Percentiles rank a stretch among this genome's conserved stretches.
These are phyloP conservation scores for Hirtodrosophila trivittata DNA, from an alignment of 2,888 invertebrate genomes.

Conservation along the genomic window DNA sequence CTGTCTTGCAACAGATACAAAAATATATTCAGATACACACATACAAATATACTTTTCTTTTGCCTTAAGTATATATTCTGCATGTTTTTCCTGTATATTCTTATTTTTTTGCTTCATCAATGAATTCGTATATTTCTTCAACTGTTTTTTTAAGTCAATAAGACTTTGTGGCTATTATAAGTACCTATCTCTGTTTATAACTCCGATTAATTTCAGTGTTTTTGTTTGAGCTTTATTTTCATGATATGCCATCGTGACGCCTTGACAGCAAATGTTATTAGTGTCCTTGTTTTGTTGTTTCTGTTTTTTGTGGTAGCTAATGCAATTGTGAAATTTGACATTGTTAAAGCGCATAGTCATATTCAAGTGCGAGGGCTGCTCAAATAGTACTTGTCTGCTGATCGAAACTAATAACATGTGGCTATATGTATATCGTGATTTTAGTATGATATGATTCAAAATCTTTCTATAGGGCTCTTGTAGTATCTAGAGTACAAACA, in stretches of 20 bases:
- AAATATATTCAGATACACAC: slow-evolving; percentile 5
- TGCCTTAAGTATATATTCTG: no score
- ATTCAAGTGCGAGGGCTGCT: slow-evolving; percentile 10
- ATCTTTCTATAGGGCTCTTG: no score
- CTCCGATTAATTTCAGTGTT: not conserved
- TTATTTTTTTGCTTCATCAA: slow-evolving; percentile 8
- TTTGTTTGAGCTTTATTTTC: slow-evolving; percentile 20
- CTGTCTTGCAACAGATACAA: slow-evolving; percentile 1
- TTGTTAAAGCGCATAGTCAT: slow-evolving; percentile 53
- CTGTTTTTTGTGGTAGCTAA: slow-evolving; percentile 25
- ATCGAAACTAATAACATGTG: not conserved
- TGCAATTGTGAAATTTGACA: slow-evolving; percentile 60
- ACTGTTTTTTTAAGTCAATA: slow-evolving; percentile 6
- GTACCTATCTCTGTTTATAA: no score
- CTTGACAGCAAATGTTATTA: slow-evolving; percentile 44
- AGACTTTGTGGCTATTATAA: no score
- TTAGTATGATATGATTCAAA: not conserved
- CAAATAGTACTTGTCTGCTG: not conserved
- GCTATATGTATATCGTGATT: not conserved
- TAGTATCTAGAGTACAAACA: no score
- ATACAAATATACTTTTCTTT: slow-evolving; percentile 4
- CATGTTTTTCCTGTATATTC: no score
- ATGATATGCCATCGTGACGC: slow-evolving; percentile 37
- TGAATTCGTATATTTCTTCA: slow-evolving; percentile 13
- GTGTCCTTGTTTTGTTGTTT: slow-evolving; percentile 43